These are phyloP conservation scores for Cephus runcator DNA, from an alignment of 2,888 invertebrate species.

Conservation along the genomic window DNA sequence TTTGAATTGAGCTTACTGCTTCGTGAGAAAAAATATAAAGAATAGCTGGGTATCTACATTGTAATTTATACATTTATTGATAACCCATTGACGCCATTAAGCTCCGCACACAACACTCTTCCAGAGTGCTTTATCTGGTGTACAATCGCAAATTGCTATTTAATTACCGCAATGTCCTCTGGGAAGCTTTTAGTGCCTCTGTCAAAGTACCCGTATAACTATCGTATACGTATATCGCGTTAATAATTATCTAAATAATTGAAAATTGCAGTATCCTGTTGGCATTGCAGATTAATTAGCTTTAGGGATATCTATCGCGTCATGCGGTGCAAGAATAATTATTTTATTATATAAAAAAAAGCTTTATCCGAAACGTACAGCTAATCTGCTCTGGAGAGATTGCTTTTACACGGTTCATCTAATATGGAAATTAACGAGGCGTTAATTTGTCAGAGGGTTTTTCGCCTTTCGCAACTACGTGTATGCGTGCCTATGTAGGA, in stretches of 20 bases:
- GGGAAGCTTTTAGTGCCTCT: neutral
- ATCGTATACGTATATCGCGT: neutral
- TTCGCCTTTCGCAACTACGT: neutral
- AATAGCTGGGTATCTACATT: neutral
- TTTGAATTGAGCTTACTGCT: neutral
- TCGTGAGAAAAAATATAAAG: neutral
- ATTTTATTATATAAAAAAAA: neutral
- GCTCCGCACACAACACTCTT: neutral
- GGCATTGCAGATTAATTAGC: neutral
- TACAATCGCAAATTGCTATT: neutral
- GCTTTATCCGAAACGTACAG: neutral
- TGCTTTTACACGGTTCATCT: neutral
- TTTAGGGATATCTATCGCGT: neutral
- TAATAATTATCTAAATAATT: neutral
- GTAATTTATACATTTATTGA: neutral
- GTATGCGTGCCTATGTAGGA: neutral
- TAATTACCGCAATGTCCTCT: neutral
- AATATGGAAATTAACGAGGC: neutral
- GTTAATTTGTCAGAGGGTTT: neutral
- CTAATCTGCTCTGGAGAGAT: neutral
- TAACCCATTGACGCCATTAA: neutral
- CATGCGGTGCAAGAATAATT: neutral
- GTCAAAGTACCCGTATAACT: neutral
- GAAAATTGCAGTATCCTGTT: neutral
- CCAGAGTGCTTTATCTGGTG: neutral